These are phyloP conservation scores for Vannuccia rotundouncinata DNA, from an alignment of 2,888 invertebrate species.

Conservation along the genomic window DNA sequence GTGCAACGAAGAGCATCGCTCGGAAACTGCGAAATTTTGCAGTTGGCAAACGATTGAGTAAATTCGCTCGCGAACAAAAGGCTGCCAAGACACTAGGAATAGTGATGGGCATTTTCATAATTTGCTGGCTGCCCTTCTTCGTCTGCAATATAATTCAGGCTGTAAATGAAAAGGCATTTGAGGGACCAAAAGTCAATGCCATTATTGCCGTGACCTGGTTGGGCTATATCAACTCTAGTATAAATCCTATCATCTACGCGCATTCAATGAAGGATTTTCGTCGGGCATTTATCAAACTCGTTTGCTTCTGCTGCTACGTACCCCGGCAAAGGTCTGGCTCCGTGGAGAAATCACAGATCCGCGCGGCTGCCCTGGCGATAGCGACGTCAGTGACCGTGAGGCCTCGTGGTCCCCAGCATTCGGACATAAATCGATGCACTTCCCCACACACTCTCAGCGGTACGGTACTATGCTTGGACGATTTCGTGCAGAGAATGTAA, in stretches of 20 bases:
- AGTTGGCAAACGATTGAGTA: conserved; percentile 63
- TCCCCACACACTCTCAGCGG: too few species aligned
- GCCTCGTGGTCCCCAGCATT: not conserved
- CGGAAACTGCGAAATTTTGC: conserved; percentile 62
- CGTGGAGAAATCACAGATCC: not conserved
- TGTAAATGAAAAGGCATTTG: conserved; percentile 66
- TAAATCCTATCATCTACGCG: conserved; percentile 81
- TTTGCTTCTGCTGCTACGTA: conserved; percentile 58
- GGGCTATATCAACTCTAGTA: conserved; percentile 56
- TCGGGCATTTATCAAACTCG: conserved; percentile 78
- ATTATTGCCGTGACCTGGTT: conserved; percentile 56
- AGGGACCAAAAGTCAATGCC: conserved; percentile 46
- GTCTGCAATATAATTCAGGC: conserved; percentile 85
- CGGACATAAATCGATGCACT: too few species aligned
- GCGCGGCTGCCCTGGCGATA: not conserved
- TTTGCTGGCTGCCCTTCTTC: conserved; percentile 95
- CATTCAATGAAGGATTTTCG: conserved; percentile 89
- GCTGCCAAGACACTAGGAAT: conserved; percentile 93
- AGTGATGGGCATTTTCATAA: conserved; percentile 91
- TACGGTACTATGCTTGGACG: too few species aligned
- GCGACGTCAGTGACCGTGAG: not conserved
- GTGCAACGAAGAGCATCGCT: not conserved
- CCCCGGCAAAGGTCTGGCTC: not conserved
- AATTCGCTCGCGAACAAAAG: conserved; percentile 92
- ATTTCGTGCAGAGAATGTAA: too few species aligned